Percentiles rank a stretch among this genome's conserved stretches.
These are phyloP conservation scores for Telmatherina bonti DNA, from an alignment of 2,797 vertebrate genomes.

Conservation along the genomic window DNA sequence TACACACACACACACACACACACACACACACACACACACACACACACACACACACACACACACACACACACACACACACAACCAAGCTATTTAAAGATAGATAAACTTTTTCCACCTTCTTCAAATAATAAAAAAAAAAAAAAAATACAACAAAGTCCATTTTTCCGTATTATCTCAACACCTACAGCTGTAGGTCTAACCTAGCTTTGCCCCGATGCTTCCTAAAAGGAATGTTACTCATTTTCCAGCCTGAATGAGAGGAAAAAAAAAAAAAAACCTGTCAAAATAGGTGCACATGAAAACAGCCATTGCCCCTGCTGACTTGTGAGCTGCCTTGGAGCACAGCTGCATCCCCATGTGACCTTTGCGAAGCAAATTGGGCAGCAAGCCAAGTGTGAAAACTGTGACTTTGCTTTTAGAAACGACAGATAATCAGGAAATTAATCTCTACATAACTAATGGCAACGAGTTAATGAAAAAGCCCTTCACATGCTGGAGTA, in stretches of 20 bases:
- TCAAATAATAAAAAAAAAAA: too few relatives aligned
- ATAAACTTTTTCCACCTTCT: too few relatives aligned
- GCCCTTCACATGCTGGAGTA: conserved; percentile 17
- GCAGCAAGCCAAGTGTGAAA: conserved; percentile 36
- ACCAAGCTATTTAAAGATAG: too few relatives aligned
- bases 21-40: too few relatives aligned
- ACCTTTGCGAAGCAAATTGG: conserved; percentile 38
- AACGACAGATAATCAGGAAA: conserved; percentile 51
- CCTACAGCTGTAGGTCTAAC: conserved; percentile 68
- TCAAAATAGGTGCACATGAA: conserved; percentile 15
- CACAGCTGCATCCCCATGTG: conserved; percentile 25
- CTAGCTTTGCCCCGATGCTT: conserved; percentile 75
- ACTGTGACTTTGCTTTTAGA: conserved; percentile 28
- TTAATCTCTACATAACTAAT: conserved; percentile 55
- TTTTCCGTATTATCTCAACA: too few relatives aligned
- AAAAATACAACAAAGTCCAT: too few relatives aligned
- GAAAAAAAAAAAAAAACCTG: conserved; percentile 47
- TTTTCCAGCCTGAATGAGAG: conserved; percentile 47
- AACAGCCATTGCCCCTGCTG: conserved; percentile 18
- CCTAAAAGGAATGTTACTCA: conserved; percentile 63
- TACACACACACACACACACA: too few relatives aligned
- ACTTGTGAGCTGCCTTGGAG: conserved; percentile 12
- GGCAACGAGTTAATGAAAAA: conserved; percentile 30
- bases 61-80: too few relatives aligned
- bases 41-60: too few relatives aligned